A percentile compares a stretch with the other conserved stretches of the same genome.
Conservation (phyloP, 2,888 invertebrate genomes). For the Heterodera filipjevi region DNA sequence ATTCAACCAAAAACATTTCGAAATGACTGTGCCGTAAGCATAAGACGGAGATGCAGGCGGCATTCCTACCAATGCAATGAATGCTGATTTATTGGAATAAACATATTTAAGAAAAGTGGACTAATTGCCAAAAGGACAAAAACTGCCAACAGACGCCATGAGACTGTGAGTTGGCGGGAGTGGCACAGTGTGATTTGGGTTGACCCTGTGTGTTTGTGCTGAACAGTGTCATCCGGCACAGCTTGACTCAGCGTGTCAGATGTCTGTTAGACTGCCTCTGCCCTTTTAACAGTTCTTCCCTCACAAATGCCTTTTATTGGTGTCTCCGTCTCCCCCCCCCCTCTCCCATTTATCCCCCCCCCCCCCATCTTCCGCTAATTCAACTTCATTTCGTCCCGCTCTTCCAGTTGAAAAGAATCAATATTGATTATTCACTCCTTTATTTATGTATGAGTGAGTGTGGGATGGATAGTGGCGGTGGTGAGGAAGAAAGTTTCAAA, state of each 20-base stretch:
- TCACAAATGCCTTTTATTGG: neutral
- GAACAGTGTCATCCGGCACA: too few relatives aligned
- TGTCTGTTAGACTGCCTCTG: neutral
- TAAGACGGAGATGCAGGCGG: neutral
- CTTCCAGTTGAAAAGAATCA: constrained; percentile 23
- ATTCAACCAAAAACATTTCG: neutral
- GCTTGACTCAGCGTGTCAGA: too few relatives aligned
- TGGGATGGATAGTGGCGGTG: constrained; percentile 3
- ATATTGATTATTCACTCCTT: constrained; percentile 27
- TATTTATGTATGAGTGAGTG: neutral
- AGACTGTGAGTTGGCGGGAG: too few relatives aligned
- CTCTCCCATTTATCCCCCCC: neutral
- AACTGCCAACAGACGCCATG: too few relatives aligned
- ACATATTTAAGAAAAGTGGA: too few relatives aligned
- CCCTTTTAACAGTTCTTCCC: neutral
- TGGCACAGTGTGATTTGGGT: too few relatives aligned
- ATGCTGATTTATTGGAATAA: too few relatives aligned
- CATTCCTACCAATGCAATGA: too few relatives aligned
- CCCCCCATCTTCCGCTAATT: neutral
- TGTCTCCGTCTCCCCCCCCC: neutral
- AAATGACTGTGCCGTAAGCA: neutral
- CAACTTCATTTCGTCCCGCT: neutral
- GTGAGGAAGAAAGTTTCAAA: constrained; percentile 12
- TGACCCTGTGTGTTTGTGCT: too few relatives aligned
- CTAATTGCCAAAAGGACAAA: too few relatives aligned